A percentile compares a stretch with the other conserved stretches of the same genome.
Evolutionary conservation across 1,140 invertebrate species (phyloP).

Genomic region (Steinernema khuongi): DNA sequence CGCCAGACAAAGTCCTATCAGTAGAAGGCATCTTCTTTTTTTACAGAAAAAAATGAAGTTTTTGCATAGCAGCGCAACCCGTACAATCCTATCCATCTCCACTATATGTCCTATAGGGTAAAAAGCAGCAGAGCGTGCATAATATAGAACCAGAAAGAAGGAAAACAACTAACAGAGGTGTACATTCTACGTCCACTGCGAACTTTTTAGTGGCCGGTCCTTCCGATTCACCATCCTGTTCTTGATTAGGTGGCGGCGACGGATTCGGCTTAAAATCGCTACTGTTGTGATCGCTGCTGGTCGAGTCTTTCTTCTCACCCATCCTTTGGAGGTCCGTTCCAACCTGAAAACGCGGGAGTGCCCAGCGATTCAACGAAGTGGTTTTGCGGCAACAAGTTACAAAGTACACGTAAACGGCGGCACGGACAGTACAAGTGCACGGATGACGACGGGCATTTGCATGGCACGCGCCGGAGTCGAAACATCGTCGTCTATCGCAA

Average conservation of each 20-base stretch:
- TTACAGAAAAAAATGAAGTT: too few relatives aligned
- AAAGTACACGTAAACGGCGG: not conserved
- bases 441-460: not conserved
- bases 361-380: too few relatives aligned
- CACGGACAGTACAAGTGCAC: not conserved
- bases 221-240: not conserved
- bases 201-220: not conserved
- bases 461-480: not conserved
- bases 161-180: not conserved
- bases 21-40: too few relatives aligned
- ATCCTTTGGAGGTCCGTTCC: not conserved
- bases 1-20: too few relatives aligned
- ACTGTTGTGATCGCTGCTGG: not conserved
- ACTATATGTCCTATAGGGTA: too few relatives aligned
- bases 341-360: not conserved
- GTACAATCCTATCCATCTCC: too few relatives aligned
- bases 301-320: not conserved
- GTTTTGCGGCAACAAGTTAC: too few relatives aligned
- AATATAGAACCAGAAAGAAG: not conserved
- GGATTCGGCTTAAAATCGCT: not conserved
- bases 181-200: not conserved
- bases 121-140: too few relatives aligned
- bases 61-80: too few relatives aligned
- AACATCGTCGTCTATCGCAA: not conserved
- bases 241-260: not conserved